Percentiles rank a stretch among this genome's conserved stretches.
These are phyloP conservation scores for Hippotragus niger DNA, from an alignment of 2,113 vertebrate genomes.

Conservation along the genomic window DNA sequence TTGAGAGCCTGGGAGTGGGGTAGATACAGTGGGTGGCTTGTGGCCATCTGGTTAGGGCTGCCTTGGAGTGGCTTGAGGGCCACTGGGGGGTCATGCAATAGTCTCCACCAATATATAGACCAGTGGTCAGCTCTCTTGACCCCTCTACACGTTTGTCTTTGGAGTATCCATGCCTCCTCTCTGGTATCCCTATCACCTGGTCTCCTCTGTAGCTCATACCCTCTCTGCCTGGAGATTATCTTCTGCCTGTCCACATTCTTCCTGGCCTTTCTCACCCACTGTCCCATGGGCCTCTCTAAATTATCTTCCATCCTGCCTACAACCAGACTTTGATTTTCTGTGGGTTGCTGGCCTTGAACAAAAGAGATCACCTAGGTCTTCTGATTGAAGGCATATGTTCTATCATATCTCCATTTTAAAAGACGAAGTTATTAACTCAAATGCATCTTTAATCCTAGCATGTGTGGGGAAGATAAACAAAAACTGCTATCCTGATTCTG, in stretches of 20 bases:
- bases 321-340: background rate
- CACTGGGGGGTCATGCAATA: background rate
- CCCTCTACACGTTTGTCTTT: background rate
- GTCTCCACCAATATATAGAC: background rate
- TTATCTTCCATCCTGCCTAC: background rate
- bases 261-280: background rate
- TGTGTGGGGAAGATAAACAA: background rate
- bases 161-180: background rate
- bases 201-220: background rate
- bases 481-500: conserved; percentile 25
- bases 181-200: background rate
- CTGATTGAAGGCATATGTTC: background rate
- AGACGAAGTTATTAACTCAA: conserved; percentile 11
- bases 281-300: background rate
- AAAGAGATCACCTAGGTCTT: conserved; percentile 1
- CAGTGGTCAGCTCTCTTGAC: background rate
- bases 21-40: background rate
- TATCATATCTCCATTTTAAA: background rate
- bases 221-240: background rate
- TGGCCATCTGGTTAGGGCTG: background rate
- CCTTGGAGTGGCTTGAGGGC: background rate
- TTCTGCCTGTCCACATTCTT: background rate
- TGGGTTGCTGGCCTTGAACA: background rate
- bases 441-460: conserved; percentile 7
- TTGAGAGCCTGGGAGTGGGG: background rate